Base-by-base conservation (phyloP, 1,140 invertebrate genomes). In the Diabrotica virgifera region DNA sequence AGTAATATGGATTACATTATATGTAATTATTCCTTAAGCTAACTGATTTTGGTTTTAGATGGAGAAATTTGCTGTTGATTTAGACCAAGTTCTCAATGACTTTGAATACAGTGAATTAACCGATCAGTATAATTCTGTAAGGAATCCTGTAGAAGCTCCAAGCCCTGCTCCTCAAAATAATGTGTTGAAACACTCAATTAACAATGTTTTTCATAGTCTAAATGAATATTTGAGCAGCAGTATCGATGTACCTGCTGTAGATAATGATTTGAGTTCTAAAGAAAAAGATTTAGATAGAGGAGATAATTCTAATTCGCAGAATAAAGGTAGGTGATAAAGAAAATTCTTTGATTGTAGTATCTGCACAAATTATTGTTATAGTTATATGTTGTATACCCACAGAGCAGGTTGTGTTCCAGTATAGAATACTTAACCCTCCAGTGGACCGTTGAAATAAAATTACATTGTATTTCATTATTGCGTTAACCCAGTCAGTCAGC, bases 21-120 rank as follows among this genome's bases (percentile, higher is more conserved):
- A 24, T 24, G 24, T 1, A 24, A 24, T 24, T 24, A 24, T 24
- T 24, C 4, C 24, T 24, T 24, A 4, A 24, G 4, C 4, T 24
- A 4, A 24, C 4, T 24, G 1, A 24, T 24, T 24, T 24, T 24
- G 24, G 24, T 61, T 61, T 52, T 37, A 76, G 72, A 79, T 79
- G 78, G 78, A 79, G 66, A 79, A 79, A 69, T 79, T 76, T 63
- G 76, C 77, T 8, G 86, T 94, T 64, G 92, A 94, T 83, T 84
- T 94, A 70, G 91, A 94, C 80, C 91, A 92, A 83, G 90, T 94
- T 70, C 82, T 95, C 57, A 91, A 94, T 80, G 91, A 94, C 75
- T 91, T 95, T 80, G 92, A 94, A 80, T 85, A 89, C 75, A 86
- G 86, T 77, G 86, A 90, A 84, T 59, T 51, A 59, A 72, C 62